Evolutionary conservation across 2,797 vertebrate species (phyloP).

Genomic region (Melanotaenia pygmaea): DNA sequence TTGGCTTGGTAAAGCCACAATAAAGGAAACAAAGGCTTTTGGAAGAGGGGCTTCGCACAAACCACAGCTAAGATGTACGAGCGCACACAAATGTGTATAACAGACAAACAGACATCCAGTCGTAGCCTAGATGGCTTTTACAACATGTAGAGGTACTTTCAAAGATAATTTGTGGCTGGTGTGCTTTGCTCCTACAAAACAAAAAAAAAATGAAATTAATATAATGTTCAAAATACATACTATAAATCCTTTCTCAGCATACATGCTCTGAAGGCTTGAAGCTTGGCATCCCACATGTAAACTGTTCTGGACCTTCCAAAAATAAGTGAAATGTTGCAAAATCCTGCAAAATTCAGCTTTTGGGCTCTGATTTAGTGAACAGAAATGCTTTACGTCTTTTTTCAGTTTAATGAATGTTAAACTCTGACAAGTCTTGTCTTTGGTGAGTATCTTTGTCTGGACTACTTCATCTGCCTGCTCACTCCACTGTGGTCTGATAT

Average conservation of each 20-base stretch:
- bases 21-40: conserved; percentile 64
- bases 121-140: background rate
- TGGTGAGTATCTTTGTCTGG: conserved; percentile 7
- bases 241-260: background rate
- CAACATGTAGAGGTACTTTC: background rate
- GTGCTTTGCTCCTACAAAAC: background rate
- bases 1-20: conserved; percentile 64
- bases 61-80: conserved; percentile 55
- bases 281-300: background rate
- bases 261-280: background rate
- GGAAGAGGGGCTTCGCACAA: conserved; percentile 33
- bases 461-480: conserved; percentile 2
- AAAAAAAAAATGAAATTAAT: no score
- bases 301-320: background rate
- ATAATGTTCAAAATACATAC: background rate
- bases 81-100: conserved; percentile 10
- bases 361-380: background rate
- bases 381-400: background rate
- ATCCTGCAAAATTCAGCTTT: background rate
- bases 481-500: conserved; percentile 20
- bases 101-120: conserved; percentile 3
- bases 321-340: background rate
- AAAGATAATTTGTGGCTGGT: background rate
- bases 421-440: conserved; percentile 11
- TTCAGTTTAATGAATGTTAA: conserved; percentile 1